These are phyloP conservation scores for Thaleichthys pacificus DNA, from an alignment of 2,797 vertebrate species.

Conservation along the genomic window DNA sequence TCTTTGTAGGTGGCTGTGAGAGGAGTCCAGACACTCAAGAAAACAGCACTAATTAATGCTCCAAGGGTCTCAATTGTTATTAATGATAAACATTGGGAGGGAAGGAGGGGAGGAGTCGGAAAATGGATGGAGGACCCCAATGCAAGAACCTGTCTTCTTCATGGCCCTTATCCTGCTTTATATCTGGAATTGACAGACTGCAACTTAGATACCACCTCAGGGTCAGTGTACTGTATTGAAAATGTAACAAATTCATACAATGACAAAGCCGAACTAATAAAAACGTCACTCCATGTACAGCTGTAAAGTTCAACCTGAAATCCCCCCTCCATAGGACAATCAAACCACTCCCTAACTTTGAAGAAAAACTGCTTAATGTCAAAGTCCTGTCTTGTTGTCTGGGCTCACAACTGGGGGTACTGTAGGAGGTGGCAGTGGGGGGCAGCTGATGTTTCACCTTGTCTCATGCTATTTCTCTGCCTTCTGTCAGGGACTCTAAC, in stretches of 20 bases:
- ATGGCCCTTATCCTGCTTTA: neutral
- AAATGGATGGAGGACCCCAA: slow-evolving; percentile 36
- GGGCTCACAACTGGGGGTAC: slow-evolving; percentile 69
- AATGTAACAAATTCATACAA: neutral
- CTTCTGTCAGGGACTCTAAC: slow-evolving; percentile 79
- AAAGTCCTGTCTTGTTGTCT: slow-evolving; percentile 53
- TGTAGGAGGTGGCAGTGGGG: slow-evolving; percentile 45
- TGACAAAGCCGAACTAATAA: neutral
- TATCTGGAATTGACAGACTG: neutral
- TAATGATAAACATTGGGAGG: slow-evolving; percentile 84
- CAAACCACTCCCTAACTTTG: slow-evolving; percentile 40
- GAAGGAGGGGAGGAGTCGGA: slow-evolving; percentile 15
- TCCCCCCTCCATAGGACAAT: slow-evolving; percentile 35
- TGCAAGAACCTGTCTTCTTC: slow-evolving; percentile 17
- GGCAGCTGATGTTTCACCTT: slow-evolving; percentile 86
- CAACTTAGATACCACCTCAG: slow-evolving; percentile 20
- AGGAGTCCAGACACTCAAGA: slow-evolving; percentile 71
- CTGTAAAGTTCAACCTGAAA: neutral
- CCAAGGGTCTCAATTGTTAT: slow-evolving; percentile 84
- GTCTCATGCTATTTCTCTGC: slow-evolving; percentile 86
- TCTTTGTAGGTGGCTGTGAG: slow-evolving; percentile 60
- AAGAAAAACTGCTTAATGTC: slow-evolving; percentile 52
- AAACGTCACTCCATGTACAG: neutral
- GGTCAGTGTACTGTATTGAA: slow-evolving; percentile 18
- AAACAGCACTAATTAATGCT: slow-evolving; percentile 91